These are phyloP conservation scores for Perca schrenkii DNA, from an alignment of 2,113 vertebrate species.

Conservation along the genomic window DNA sequence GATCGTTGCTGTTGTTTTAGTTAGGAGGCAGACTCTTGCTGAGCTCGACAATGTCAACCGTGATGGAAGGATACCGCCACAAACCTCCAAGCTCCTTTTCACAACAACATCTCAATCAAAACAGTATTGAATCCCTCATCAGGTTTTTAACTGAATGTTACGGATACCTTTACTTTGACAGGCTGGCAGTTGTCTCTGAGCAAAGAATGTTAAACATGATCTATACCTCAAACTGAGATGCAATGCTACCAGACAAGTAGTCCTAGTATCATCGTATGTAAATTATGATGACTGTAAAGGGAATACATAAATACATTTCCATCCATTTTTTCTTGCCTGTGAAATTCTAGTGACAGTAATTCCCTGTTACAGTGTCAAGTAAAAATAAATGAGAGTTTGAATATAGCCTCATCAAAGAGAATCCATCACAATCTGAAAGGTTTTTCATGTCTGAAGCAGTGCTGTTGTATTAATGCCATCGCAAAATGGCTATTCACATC, in stretches of 20 bases:
- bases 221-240: not conserved
- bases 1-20: not conserved
- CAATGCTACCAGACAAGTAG: not conserved
- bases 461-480: conserved; percentile 58
- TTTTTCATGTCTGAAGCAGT: conserved; percentile 47
- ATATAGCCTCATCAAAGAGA: conserved; percentile 48
- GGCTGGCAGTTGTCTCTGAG: not conserved
- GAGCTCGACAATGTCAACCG: not conserved
- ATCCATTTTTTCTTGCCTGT: conserved; percentile 38
- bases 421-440: conserved; percentile 57
- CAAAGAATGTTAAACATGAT: not conserved
- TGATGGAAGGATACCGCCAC: conserved; percentile 6
- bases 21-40: conserved; percentile 6
- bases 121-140: not conserved
- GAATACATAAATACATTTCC: conserved; percentile 44
- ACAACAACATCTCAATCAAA: conserved; percentile 17
- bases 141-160: not conserved
- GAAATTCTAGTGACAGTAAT: conserved; percentile 41
- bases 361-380: conserved; percentile 31
- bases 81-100: conserved; percentile 1
- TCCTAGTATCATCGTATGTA: conserved; percentile 7
- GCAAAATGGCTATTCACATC: conserved; percentile 65
- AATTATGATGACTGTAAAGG: conserved; percentile 33
- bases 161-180: not conserved
- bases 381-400: conserved; percentile 47